Evolutionary conservation across 92 coral and sea anemone genomes (phyloP), one percentile per base, ranked within the genome.

Genomic region (Siderastrea siderea): DNA sequence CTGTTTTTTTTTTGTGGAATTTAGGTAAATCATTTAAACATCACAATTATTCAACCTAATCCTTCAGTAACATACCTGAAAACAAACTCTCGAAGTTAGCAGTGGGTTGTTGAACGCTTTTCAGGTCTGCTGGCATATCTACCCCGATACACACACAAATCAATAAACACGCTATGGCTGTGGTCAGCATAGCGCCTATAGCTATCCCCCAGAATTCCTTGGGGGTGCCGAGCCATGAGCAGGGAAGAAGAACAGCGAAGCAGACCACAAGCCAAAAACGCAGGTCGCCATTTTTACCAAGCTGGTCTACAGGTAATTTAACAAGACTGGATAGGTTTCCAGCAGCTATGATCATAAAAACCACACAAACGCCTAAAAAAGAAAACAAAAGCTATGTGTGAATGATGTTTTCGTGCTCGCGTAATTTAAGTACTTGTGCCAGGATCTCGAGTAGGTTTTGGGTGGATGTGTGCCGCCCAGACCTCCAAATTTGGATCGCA

Each of bases 171-270:
- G 96, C 99, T 52, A 93, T 76, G 15, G 98, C 95, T 1, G 99
- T 96, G 6, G 98, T 96, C 5, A 94, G 17, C 60, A 95, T 96
- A 17, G 98, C 99, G 10, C 98, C 92, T 45, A 96, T 79, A 1
- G 99, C 99, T 50, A 96, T 96, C 65, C 94, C 96, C 98, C 99
- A 96, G 86, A 96, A 96, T 49, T 96, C 96, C 90, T 90, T 96
- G 43, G 99, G 99, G 54, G 99, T 95, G 44, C 99, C 97, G 13
- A 96, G 93, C 98, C 99, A 96, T 5, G 99, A 86, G 72, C 89
- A 85, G 3, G 99, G 99, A 55, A 96, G 86, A 3, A 96, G 92
- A n/a, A 79, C 89, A 7, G 95, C 93, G 54, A 94, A 92, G 50
- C 96, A 95, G 19, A 96, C 86, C 12, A 93, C 58, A 47, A 96